These are phyloP conservation scores for Listronotus oregonensis DNA, from an alignment of 1,140 invertebrate species.

Conservation along the genomic window DNA sequence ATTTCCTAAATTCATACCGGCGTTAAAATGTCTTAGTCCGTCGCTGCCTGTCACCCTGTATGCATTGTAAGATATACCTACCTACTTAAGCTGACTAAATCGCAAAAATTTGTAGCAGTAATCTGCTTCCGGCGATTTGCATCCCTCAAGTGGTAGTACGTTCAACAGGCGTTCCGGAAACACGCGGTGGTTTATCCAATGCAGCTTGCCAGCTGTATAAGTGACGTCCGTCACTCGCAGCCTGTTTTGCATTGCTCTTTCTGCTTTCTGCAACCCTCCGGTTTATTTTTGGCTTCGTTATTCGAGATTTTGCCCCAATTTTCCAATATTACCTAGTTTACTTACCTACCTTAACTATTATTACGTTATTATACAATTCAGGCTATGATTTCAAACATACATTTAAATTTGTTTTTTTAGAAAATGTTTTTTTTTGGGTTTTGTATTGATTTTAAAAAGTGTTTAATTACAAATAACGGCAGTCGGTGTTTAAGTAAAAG, in stretches of 20 bases:
- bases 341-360: background rate
- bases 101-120: conserved; percentile 8
- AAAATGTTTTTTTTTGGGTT: no score
- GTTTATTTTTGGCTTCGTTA: conserved; percentile 21
- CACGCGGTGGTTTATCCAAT: conserved; percentile 21
- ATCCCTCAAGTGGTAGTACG: conserved; percentile 23
- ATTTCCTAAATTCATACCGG: background rate
- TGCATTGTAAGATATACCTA: conserved; percentile 8
- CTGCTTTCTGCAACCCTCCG: conserved; percentile 30
- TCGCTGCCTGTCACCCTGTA: background rate
- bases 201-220: conserved; percentile 27
- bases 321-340: conserved; percentile 2
- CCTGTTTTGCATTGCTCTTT: conserved; percentile 24
- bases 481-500: no score
- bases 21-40: background rate
- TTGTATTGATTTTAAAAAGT: no score
- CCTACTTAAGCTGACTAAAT: conserved; percentile 14
- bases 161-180: conserved; percentile 29
- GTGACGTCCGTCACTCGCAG: conserved; percentile 17
- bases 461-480: no score
- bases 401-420: no score
- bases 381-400: no score
- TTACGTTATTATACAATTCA: no score
- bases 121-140: conserved; percentile 23
- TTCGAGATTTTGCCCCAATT: conserved; percentile 24